A percentile compares a stretch with the other conserved stretches of the same genome.
Conservation (phyloP, 2,888 invertebrate species). For the Rhaphigaster nebulosa region DNA sequence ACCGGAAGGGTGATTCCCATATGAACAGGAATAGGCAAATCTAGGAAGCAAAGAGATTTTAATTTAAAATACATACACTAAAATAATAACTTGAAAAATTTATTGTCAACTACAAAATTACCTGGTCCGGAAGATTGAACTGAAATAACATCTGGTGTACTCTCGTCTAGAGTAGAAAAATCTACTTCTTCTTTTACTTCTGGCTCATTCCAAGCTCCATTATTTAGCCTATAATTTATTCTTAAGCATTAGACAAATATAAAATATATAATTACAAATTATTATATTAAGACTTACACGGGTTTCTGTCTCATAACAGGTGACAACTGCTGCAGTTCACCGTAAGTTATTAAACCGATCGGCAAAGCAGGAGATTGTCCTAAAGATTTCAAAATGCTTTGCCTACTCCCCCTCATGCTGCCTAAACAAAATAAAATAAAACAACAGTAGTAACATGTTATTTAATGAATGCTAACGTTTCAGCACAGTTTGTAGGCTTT, state of each 20-base stretch:
- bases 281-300: conserved; percentile 17
- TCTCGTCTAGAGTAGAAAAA: conserved; percentile 60
- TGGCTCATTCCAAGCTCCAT: conserved; percentile 46
- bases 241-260: background rate
- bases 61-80: background rate
- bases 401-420: conserved; percentile 58
- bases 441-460: background rate
- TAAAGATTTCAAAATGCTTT: conserved; percentile 59
- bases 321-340: conserved; percentile 55
- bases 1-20: conserved; percentile 82
- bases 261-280: background rate
- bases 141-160: conserved; percentile 30
- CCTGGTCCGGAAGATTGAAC: conserved; percentile 53
- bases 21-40: conserved; percentile 70
- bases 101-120: background rate
- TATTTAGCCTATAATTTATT: conserved; percentile 56
- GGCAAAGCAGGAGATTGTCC: conserved; percentile 55
- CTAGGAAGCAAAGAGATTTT: conserved; percentile 10
- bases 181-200: conserved; percentile 61
- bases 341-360: conserved; percentile 59
- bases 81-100: background rate
- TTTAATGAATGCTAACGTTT: background rate
- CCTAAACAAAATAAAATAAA: conserved; percentile 37
- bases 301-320: conserved; percentile 55
- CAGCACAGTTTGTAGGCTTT: background rate